A percentile compares a stretch with the other conserved stretches of the same genome.
These are phyloP conservation scores for Aphelocoma coerulescens DNA, from an alignment of 2,113 vertebrate genomes.

Conservation along the genomic window DNA sequence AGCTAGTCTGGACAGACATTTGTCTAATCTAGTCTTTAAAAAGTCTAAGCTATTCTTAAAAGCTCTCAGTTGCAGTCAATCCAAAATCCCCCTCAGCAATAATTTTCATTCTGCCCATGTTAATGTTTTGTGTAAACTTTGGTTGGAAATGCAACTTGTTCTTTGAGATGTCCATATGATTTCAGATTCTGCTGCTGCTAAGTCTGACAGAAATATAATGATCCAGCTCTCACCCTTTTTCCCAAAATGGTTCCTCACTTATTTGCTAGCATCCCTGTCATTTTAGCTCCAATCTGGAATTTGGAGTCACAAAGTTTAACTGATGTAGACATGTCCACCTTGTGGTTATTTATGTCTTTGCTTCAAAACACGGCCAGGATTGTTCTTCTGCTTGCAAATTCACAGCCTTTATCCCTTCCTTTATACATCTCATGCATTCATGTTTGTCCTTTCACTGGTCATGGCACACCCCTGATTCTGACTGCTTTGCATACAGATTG, in stretches of 20 bases:
- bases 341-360: not conserved
- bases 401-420: not conserved
- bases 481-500: not conserved
- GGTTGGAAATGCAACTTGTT: not conserved
- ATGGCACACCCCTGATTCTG: not conserved
- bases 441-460: not conserved
- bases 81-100: not conserved
- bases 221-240: not conserved
- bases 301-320: not conserved
- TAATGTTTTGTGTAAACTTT: constrained; percentile 5
- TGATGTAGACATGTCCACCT: not conserved
- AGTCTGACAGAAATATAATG: not conserved
- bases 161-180: not conserved
- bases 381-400: not conserved
- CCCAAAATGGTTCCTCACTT: not conserved
- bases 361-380: not conserved
- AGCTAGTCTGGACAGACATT: constrained; percentile 31
- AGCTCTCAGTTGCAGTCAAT: constrained; percentile 12
- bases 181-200: not conserved
- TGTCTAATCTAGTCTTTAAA: constrained; percentile 57
- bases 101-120: not conserved
- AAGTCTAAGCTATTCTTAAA: constrained; percentile 39
- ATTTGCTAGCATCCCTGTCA: not conserved
- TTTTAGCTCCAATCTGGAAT: not conserved
- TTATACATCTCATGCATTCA: not conserved